Evolutionary conservation across 2,113 vertebrate genomes (phyloP).

Genomic region (Gopherus flavomarginatus): DNA sequence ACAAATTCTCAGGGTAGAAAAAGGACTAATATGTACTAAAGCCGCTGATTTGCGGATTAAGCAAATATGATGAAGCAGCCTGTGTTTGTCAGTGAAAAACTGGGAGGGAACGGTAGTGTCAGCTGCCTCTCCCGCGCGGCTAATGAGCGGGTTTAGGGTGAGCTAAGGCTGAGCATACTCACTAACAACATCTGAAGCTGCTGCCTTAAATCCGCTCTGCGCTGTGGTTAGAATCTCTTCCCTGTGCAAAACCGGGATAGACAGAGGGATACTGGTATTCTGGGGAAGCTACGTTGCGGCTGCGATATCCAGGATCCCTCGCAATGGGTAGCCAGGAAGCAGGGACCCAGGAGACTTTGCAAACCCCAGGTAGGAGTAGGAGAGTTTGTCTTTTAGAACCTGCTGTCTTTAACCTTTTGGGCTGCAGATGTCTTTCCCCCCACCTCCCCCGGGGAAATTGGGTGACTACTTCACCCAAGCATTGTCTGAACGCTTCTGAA

Average conservation of each 20-base stretch:
- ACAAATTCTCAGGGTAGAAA: background rate
- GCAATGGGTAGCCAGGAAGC: constrained; percentile 20
- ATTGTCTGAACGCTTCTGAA: background rate
- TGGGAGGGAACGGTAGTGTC: fast-evolving
- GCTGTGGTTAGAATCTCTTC: too few species aligned
- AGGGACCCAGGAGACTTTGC: background rate
- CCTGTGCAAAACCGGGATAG: background rate
- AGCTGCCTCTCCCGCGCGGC: background rate
- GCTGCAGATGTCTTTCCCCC: background rate
- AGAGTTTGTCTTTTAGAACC: background rate
- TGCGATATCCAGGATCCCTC: background rate
- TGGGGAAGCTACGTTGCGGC: background rate
- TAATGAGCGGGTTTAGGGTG: background rate
- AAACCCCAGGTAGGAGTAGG: background rate
- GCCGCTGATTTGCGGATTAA: background rate
- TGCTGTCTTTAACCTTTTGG: background rate
- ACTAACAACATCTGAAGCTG: background rate
- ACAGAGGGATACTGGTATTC: too few species aligned
- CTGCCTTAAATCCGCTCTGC: background rate
- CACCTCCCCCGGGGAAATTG: fast-evolving
- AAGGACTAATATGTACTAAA: background rate
- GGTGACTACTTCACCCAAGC: background rate
- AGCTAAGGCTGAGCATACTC: background rate
- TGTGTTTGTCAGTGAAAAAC: fast-evolving
- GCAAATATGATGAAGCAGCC: background rate